Base-by-base conservation (phyloP, 2,113 vertebrate genomes). In the Lepus americanus region DNA sequence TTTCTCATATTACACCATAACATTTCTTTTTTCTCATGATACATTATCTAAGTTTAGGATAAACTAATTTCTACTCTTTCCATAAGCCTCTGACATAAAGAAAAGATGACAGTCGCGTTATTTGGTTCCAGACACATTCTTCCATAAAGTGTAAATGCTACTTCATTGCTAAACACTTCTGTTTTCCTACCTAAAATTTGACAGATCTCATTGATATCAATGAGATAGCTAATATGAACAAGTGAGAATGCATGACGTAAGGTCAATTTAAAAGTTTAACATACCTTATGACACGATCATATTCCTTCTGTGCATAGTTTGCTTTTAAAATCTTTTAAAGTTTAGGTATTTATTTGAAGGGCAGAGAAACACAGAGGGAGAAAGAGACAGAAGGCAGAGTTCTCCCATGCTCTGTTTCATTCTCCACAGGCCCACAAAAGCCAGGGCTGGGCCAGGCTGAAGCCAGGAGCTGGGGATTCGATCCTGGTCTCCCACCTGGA, bases 181-280 rank as follows among this genome's bases (percentile, higher is more conserved):
- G 51, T 88, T 61, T 55, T 27, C 59, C 25, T 23, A 27, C 11
- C 17, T 78, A 86, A 94, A 87, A 94, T 53, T 27, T 25, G 72
- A 11, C 31, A 92, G 49, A 77, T 81, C 1, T 69, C 87, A 89
- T 33, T 95, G 44, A 61, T 74, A 92, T 79, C n/a, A 70, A 33
- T 31, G 19, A 6, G 10, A 29, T 51, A 64, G 25, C 33, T 64
- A 73, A n/a, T 74, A 59, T 92, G 63, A 85, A 25, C 84, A 92
- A 77, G 36, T 87, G 87, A 92, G 66, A 94, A 96, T 86, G 94
- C 76, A 92, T 70, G 51, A 78, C n/a, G 2, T 76, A 82, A 96
- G 59, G 16, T 69, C 61, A 84, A 87, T 92, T 96, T 87, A 78
- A 66, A 92, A 92, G 23, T 92, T 22, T 74, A 39, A 92, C 44